Percentiles rank a stretch among this genome's conserved stretches.
phyloP scores from a whole-genome alignment of 2,113 vertebrate species.

The Paralichthys olivaceus region DNA sequence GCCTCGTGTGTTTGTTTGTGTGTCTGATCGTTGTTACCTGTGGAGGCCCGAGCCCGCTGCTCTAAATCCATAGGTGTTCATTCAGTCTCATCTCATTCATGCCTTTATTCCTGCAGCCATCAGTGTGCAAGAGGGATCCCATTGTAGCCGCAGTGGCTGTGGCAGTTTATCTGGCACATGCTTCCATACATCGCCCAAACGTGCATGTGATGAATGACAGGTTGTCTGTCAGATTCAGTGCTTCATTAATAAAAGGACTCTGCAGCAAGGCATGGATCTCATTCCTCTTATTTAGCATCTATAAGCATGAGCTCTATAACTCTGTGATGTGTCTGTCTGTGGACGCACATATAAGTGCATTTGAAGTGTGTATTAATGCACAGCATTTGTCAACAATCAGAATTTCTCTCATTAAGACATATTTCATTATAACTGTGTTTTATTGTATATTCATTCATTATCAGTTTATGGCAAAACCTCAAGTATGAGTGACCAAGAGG shows the following conservation, averaged over 20 bases:
- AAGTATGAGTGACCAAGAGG: too few species aligned
- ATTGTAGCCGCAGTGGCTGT: background rate
- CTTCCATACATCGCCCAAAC: background rate
- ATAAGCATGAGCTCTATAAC: too few species aligned
- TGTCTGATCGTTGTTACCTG: background rate
- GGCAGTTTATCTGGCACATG: too few species aligned
- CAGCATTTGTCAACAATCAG: too few species aligned
- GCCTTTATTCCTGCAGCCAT: background rate
- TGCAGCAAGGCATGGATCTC: background rate
- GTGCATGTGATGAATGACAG: background rate
- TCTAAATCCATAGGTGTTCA: background rate
- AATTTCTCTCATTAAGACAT: too few species aligned
- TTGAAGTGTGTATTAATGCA: too few species aligned
- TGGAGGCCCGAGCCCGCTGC: slow-evolving; percentile 40
- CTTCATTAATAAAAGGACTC: background rate
- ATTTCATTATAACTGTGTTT: too few species aligned
- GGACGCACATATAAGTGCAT: too few species aligned
- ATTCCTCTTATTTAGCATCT: background rate
- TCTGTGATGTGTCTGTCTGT: too few species aligned
- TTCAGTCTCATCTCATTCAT: too few species aligned
- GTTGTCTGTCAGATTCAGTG: background rate
- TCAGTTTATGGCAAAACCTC: too few species aligned
- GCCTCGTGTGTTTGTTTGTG: slow-evolving; percentile 19
- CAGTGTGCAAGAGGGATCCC: background rate
- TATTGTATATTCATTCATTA: too few species aligned